Conservation (phyloP, 2,113 vertebrate genomes). For the Xyrauchen texanus region DNA sequence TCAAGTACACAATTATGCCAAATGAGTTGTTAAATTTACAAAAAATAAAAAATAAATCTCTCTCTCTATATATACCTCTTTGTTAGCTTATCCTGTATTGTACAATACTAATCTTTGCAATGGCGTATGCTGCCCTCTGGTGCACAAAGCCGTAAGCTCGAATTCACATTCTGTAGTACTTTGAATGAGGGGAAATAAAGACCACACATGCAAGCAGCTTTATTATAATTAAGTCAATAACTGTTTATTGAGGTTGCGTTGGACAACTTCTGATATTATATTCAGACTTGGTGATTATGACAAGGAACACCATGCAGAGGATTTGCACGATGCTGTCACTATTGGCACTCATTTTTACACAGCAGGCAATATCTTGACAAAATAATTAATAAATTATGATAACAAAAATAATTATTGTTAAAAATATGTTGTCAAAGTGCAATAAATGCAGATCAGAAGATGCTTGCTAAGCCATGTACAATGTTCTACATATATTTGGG, state of each 20-base stretch:
- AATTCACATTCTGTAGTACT: not conserved
- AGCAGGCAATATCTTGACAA: slow-evolving; percentile 31
- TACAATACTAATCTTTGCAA: not conserved
- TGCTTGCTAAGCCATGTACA: not conserved
- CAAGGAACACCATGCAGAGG: slow-evolving; percentile 51
- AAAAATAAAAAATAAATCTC: no score
- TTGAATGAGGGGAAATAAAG: not conserved
- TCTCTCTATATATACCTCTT: no score
- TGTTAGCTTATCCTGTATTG: no score
- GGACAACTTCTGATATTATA: slow-evolving; percentile 53
- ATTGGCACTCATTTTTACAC: slow-evolving; percentile 47
- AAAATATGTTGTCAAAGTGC: not conserved
- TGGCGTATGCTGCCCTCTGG: slow-evolving; percentile 32
- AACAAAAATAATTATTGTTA: not conserved
- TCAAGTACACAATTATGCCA: no score
- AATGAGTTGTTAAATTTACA: no score
- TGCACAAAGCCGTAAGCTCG: not conserved
- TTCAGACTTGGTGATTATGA: slow-evolving; percentile 31
- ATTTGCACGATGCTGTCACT: slow-evolving; percentile 52
- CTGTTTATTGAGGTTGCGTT: slow-evolving; percentile 60
- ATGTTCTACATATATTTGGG: slow-evolving; percentile 19
- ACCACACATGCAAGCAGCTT: slow-evolving; percentile 20
- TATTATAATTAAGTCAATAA: slow-evolving; percentile 35
- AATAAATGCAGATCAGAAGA: no score
- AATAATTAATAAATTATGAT: not conserved